These are phyloP conservation scores for Trichogramma dendrolimi DNA, from an alignment of 2,888 invertebrate genomes.

Conservation along the genomic window DNA sequence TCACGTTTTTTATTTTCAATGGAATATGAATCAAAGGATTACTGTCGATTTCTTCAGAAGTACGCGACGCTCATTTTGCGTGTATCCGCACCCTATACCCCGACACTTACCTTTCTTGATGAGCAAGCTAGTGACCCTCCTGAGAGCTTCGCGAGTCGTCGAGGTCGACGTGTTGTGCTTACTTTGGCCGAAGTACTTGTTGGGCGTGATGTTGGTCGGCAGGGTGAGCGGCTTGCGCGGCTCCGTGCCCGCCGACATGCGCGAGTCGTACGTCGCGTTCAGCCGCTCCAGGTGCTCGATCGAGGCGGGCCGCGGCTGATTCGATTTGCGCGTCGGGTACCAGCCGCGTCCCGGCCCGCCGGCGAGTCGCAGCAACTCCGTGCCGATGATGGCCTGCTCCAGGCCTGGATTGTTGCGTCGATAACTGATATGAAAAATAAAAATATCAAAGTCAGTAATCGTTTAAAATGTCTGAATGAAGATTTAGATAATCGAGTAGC, in stretches of 20 bases:
- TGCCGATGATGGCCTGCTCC: slow-evolving; percentile 64
- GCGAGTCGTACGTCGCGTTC: slow-evolving; percentile 49
- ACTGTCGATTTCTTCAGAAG: no score
- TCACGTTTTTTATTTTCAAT: no score
- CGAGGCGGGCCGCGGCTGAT: slow-evolving; percentile 71
- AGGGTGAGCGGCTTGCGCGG: slow-evolving; percentile 77
- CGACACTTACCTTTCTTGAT: slow-evolving; percentile 73
- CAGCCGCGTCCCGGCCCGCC: slow-evolving; percentile 82
- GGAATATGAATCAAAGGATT: no score
- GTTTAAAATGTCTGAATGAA: neutral
- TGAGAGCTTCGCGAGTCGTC: slow-evolving; percentile 69
- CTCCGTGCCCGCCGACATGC: slow-evolving; percentile 54
- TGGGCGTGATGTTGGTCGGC: slow-evolving; percentile 80
- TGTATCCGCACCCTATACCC: slow-evolving; percentile 32
- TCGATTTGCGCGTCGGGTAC: slow-evolving; percentile 69
- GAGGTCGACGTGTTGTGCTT: slow-evolving; percentile 70
- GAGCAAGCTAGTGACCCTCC: slow-evolving; percentile 83
- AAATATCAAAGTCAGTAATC: neutral
- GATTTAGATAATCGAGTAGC: neutral
- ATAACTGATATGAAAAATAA: slow-evolving; percentile 36
- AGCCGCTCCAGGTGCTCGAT: slow-evolving; percentile 81
- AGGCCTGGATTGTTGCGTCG: slow-evolving; percentile 51
- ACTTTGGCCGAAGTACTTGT: slow-evolving; percentile 69
- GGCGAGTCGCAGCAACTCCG: slow-evolving; percentile 73
- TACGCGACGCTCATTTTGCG: no score